These are phyloP conservation scores for Euura saliciscinereae DNA, from an alignment of 1,140 invertebrate species.

Conservation along the genomic window DNA sequence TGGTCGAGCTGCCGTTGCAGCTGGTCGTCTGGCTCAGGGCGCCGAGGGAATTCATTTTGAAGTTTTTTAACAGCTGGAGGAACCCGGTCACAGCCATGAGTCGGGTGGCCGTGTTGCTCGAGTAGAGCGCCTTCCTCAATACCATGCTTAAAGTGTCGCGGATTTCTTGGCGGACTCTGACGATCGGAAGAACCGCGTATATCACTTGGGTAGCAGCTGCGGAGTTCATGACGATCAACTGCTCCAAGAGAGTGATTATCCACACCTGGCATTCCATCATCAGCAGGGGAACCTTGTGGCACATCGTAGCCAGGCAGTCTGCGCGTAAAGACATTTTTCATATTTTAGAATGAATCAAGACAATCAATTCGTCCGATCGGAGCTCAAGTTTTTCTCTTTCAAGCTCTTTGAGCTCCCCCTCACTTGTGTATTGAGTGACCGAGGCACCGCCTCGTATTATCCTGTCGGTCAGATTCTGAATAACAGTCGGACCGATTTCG, in stretches of 20 bases:
- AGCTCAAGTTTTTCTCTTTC: no score
- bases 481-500: slow-evolving; percentile 52
- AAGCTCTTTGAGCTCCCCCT: not conserved
- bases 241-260: slow-evolving; percentile 58
- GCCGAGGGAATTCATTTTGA: slow-evolving; percentile 56
- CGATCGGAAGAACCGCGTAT: slow-evolving; percentile 59
- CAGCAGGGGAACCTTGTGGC: slow-evolving; percentile 52
- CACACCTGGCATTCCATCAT: slow-evolving; percentile 57
- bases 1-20: slow-evolving; percentile 34
- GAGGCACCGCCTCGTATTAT: slow-evolving; percentile 51
- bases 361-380: no score
- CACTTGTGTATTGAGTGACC: slow-evolving; percentile 61
- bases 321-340: slow-evolving; percentile 33
- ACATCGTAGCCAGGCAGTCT: slow-evolving; percentile 63
- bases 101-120: slow-evolving; percentile 56
- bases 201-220: slow-evolving; percentile 54
- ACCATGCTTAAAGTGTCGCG: slow-evolving; percentile 62
- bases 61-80: slow-evolving; percentile 59
- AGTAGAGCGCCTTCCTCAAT: slow-evolving; percentile 64
- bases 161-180: slow-evolving; percentile 54
- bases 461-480: slow-evolving; percentile 56
- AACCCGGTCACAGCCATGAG: slow-evolving; percentile 65
- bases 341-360: not conserved
- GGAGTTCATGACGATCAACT: slow-evolving; percentile 54
- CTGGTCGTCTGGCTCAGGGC: slow-evolving; percentile 54